These are phyloP conservation scores for Clitarchus hookeri DNA, from an alignment of 2,888 invertebrate genomes.

Conservation along the genomic window DNA sequence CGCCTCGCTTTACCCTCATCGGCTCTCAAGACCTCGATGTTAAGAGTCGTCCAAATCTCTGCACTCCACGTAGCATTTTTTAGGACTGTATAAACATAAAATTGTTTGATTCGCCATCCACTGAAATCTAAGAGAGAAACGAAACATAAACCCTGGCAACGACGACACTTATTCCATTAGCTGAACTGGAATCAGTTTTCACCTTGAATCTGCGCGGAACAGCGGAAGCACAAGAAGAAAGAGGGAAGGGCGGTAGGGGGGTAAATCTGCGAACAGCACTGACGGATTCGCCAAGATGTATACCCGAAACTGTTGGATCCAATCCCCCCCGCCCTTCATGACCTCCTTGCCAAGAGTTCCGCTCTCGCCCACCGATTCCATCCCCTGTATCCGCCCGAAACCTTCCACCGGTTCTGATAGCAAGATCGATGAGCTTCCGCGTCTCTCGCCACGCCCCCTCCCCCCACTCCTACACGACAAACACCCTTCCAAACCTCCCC, in stretches of 20 bases:
- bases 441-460: background rate
- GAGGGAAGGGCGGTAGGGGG: background rate
- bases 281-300: background rate
- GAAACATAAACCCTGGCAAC: too few species aligned
- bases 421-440: constrained; percentile 33
- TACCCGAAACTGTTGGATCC: background rate
- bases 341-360: constrained; percentile 19
- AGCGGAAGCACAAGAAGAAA: background rate
- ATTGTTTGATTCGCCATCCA: too few species aligned
- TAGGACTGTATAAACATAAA: too few species aligned
- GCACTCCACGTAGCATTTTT: too few species aligned
- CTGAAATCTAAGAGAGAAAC: too few species aligned
- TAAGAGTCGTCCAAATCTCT: too few species aligned
- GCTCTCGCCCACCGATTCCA: background rate
- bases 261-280: background rate
- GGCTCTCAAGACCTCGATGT: too few species aligned
- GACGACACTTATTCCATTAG: too few species aligned
- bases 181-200: background rate
- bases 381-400: background rate
- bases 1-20: too few species aligned
- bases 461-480: background rate
- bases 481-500: background rate
- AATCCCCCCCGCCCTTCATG: constrained; percentile 24
- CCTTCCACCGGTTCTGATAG: constrained; percentile 33
- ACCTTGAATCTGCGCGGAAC: background rate